Percentiles rank a stretch among this genome's conserved stretches.
Evolutionary conservation across 1,140 invertebrate genomes (phyloP).

Genomic region (Gonatopus flavifemur): DNA sequence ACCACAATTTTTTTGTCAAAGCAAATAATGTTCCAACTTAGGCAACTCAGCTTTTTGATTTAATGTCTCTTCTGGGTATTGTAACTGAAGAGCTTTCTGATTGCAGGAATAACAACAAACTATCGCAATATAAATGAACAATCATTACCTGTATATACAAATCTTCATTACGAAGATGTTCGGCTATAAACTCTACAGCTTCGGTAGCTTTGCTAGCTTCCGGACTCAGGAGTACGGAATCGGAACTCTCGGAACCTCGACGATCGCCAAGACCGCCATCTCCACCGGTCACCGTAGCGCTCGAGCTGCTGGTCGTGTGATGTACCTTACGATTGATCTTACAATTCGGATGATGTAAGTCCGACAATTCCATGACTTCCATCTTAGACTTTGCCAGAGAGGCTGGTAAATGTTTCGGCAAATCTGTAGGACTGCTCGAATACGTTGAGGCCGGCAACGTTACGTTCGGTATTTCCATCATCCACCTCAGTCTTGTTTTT

Average conservation of each 20-base stretch:
- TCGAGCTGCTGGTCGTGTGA: constrained; percentile 61
- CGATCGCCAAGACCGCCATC: constrained; percentile 63
- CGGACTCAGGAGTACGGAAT: constrained; percentile 84
- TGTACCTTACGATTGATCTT: constrained; percentile 83
- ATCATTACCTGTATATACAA: constrained; percentile 88
- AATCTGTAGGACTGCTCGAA: constrained; percentile 76
- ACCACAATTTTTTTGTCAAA: too few species aligned
- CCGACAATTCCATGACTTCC: constrained; percentile 91
- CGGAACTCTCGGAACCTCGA: constrained; percentile 87
- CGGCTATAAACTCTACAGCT: constrained; percentile 96
- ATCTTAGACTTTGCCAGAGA: constrained; percentile 73
- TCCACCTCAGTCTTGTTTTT: constrained; percentile 87
- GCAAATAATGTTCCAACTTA: too few species aligned
- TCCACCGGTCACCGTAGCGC: constrained; percentile 62
- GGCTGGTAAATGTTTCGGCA: constrained; percentile 70
- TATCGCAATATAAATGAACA: background rate
- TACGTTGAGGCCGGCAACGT: constrained; percentile 75
- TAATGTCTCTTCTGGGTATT: too few species aligned
- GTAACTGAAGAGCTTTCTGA: too few species aligned
- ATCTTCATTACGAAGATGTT: constrained; percentile 95
- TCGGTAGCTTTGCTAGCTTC: constrained; percentile 95
- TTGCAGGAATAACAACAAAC: too few species aligned
- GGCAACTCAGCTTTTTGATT: too few species aligned
- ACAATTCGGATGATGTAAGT: constrained; percentile 94
- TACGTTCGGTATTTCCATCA: constrained; percentile 95